Evolutionary conservation across 2,113 vertebrate genomes (phyloP).

Genomic region (Sylvia atricapilla): DNA sequence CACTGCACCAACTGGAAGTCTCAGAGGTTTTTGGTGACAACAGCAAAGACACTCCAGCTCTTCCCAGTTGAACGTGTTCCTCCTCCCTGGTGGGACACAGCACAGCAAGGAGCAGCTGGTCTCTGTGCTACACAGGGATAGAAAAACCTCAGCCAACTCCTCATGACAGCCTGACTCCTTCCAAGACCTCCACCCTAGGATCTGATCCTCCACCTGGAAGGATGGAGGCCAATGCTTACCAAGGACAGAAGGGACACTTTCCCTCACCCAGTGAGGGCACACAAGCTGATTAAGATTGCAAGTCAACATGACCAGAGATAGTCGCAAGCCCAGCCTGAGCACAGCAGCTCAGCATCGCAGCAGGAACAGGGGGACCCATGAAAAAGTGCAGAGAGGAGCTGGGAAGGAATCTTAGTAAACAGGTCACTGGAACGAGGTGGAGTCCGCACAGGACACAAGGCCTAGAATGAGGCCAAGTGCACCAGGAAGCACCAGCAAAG

Average conservation of each 20-base stretch:
- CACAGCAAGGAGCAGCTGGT: rapidly evolving
- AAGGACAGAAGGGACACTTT: rapidly evolving
- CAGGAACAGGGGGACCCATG: background rate
- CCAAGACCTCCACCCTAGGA: background rate
- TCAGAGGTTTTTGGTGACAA: background rate
- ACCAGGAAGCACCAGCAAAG: background rate
- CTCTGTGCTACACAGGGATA: background rate
- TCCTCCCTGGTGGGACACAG: background rate
- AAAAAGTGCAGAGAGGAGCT: background rate
- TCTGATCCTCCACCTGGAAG: rapidly evolving
- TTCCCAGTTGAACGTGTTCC: background rate
- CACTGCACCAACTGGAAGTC: rapidly evolving
- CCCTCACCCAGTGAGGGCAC: rapidly evolving
- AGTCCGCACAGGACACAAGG: background rate
- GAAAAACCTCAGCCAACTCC: background rate
- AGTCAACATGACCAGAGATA: rapidly evolving
- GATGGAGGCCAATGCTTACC: background rate
- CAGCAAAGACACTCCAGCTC: background rate
- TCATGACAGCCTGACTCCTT: background rate
- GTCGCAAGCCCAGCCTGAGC: rapidly evolving
- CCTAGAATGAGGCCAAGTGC: background rate
- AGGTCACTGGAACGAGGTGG: background rate
- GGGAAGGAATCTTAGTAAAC: background rate
- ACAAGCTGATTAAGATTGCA: background rate
- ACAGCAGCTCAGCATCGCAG: background rate